A percentile compares a stretch with the other conserved stretches of the same genome.
Conservation (phyloP, 2,113 vertebrate species). For the Taxidea taxus region DNA sequence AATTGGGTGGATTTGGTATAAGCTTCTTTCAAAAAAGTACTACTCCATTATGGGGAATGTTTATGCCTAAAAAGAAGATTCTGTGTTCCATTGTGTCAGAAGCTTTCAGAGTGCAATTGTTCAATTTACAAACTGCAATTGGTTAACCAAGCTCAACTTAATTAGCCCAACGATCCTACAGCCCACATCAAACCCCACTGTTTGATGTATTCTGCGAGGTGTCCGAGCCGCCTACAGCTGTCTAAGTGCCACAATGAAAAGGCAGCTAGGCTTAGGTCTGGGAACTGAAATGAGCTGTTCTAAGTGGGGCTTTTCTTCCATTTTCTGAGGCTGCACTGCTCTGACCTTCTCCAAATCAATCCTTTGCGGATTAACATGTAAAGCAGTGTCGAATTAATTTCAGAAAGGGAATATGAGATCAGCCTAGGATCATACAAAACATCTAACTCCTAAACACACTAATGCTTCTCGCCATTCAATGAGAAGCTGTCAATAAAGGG, state of each 20-base stretch:
- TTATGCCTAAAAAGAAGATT: conserved; percentile 71
- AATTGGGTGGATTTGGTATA: conserved; percentile 67
- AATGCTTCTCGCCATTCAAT: conserved; percentile 86
- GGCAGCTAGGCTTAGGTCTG: conserved; percentile 82
- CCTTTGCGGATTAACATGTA: conserved; percentile 90
- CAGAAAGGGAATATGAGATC: conserved; percentile 90
- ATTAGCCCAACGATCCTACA: conserved; percentile 80
- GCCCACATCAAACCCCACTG: conserved; percentile 79
- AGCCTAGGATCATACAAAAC: conserved; percentile 87
- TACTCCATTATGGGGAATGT: conserved; percentile 56
- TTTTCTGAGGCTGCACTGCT: conserved; percentile 84
- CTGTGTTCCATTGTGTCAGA: conserved; percentile 69
- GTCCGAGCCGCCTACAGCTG: conserved; percentile 79
- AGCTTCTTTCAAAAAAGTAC: conserved; percentile 68
- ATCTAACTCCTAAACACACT: conserved; percentile 85
- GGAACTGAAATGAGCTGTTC: conserved; percentile 87
- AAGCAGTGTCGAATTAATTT: conserved; percentile 92
- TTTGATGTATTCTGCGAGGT: conserved; percentile 81
- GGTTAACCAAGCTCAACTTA: conserved; percentile 85
- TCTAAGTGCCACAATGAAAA: conserved; percentile 84
- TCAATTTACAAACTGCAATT: conserved; percentile 81
- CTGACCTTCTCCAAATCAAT: conserved; percentile 89
- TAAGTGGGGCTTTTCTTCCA: conserved; percentile 85
- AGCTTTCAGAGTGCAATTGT: conserved; percentile 79
- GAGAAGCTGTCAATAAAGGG: conserved; percentile 81